A percentile compares a stretch with the other conserved stretches of the same genome.
phyloP scores from a whole-genome alignment of 2,113 vertebrate species.

The Tachuris rubrigastra region DNA sequence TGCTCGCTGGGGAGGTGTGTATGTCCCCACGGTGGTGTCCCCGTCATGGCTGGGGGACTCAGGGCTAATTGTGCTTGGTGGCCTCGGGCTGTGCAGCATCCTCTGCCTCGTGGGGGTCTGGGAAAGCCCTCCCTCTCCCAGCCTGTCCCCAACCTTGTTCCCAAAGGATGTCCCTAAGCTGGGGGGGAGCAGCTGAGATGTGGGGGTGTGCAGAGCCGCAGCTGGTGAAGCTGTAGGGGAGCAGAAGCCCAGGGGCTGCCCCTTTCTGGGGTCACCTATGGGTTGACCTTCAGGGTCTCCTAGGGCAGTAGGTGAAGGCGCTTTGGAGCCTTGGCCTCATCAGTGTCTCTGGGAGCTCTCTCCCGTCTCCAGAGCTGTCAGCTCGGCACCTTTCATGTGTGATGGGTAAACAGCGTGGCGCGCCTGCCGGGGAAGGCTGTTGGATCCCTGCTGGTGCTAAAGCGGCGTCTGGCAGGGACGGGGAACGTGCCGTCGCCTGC shows the following conservation, averaged over 20 bases:
- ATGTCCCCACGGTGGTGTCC: neutral
- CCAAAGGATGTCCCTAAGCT: neutral
- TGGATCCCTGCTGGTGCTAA: conserved; percentile 44
- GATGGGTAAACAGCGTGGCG: conserved; percentile 30
- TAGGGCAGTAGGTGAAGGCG: neutral
- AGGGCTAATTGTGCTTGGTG: neutral
- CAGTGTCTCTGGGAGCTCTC: neutral
- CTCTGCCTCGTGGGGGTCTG: neutral
- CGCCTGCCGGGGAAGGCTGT: conserved; percentile 15
- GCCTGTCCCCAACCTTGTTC: neutral
- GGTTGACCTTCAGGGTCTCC: neutral
- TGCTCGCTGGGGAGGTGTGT: neutral
- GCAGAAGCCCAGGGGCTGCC: neutral
- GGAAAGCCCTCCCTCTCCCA: neutral
- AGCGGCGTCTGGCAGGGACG: conserved; percentile 5
- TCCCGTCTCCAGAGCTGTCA: conserved; percentile 17
- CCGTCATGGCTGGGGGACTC: accelerated
- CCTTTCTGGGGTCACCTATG: neutral
- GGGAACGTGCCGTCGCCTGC: conserved; percentile 28
- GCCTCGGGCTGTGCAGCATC: neutral
- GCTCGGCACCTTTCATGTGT: conserved; percentile 22
- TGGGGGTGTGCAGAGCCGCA: neutral
- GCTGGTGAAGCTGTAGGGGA: neutral
- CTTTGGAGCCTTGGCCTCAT: neutral
- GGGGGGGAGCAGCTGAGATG: neutral